Base-by-base conservation (phyloP, 2,797 vertebrate species). In the Buceros bicornis region DNA sequence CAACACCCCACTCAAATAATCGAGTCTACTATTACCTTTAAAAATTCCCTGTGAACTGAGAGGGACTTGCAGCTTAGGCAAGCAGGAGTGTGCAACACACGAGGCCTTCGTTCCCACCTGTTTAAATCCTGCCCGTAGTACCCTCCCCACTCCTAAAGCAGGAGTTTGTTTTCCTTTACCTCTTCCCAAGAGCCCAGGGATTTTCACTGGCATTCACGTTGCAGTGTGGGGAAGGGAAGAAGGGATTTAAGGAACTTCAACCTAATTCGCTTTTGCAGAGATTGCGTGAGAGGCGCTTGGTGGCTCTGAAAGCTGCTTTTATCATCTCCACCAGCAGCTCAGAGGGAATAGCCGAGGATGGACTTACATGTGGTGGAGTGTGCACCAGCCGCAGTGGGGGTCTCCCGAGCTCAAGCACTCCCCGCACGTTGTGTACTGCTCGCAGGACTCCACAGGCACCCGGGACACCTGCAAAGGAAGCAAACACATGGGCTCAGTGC, bases 371-470 rank as follows among this genome's bases (percentile, higher is more conserved):
- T 99, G 99, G 92, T 99, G 99, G 60, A 99, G 99, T n/a, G 99
- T 98, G 96, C 99, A 99, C 99, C 99, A 99, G 96, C 99, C 99
- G 5, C 99, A 99, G 97, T 99, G 99, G 8, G 99, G 99, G 90
- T 99, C 99, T n/a, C 99, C 99, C 0, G 99, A 99, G 97, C 99
- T 99, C 97, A 99, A 98, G 87, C 99, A 99, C 97, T 99, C 99
- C 33, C 98, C 98, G 53, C 99, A 99, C 13, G 99, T 99, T 14
- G 98, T 98, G 74, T 99, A 99, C 98, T 99, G 99, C 96, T 99
- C 99, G 13, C 99, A 99, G 1, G 99, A 99, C 97, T 99, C 99
- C 82, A 99, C 99, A 1, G 99, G 99, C 88, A 99, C 99, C 87
- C 98, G 98, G 53, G 98, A 98, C 82, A 99, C 99, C 99, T 99